phyloP scores from a whole-genome alignment of 2,797 vertebrate species.

The Sarcoramphus papa region DNA sequence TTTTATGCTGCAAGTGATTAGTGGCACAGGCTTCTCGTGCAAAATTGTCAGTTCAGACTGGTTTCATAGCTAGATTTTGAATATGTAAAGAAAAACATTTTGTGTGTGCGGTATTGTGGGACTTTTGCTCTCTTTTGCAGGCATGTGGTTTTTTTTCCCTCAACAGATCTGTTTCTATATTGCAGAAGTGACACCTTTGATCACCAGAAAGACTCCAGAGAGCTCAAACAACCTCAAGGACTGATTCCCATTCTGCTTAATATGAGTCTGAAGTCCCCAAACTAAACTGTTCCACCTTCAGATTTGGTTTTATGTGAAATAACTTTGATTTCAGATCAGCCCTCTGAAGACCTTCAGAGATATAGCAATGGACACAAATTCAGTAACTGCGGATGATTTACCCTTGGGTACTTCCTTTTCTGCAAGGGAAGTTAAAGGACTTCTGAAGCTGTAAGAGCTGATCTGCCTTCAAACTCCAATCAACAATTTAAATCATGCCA shows the following conservation, averaged over 20 bases:
- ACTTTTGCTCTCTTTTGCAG: neutral
- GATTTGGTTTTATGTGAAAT: neutral
- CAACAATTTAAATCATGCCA: neutral
- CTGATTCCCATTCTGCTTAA: neutral
- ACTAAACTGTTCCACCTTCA: neutral
- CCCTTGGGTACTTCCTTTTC: neutral
- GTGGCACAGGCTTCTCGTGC: neutral
- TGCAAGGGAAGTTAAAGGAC: neutral
- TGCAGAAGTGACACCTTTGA: neutral
- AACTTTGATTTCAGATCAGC: neutral
- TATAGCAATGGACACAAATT: neutral
- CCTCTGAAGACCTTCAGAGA: neutral
- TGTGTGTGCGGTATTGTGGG: neutral
- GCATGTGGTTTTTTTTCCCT: neutral
- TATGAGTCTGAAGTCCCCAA: neutral
- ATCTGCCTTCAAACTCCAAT: neutral
- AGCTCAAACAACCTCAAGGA: neutral
- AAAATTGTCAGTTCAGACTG: neutral
- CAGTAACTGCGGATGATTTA: neutral
- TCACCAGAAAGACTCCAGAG: neutral
- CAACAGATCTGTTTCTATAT: neutral
- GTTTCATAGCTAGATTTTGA: neutral
- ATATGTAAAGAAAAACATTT: neutral
- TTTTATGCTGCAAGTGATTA: conserved; percentile 10
- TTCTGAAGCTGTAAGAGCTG: neutral